phyloP scores from a whole-genome alignment of 1,140 invertebrate species.

The Telenomus remus region DNA sequence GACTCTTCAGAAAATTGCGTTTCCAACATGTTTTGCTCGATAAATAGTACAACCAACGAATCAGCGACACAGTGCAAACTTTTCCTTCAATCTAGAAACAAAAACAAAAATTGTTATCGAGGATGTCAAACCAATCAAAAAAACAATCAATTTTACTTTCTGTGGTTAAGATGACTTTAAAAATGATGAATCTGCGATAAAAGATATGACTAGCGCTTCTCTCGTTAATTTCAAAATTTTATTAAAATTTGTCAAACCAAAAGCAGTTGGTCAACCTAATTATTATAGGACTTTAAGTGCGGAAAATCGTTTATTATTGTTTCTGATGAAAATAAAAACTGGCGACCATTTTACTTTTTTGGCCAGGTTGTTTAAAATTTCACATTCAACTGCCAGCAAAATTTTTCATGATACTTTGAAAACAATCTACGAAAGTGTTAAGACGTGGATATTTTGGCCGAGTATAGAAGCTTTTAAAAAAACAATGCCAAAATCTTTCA shows the following conservation, averaged over 20 bases:
- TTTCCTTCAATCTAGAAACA: background rate
- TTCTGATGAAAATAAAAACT: slow-evolving; percentile 19
- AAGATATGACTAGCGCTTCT: slow-evolving; percentile 11
- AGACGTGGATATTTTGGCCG: slow-evolving; percentile 27
- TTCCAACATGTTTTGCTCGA: background rate
- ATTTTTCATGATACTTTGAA: slow-evolving; percentile 19
- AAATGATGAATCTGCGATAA: background rate
- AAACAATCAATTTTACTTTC: no score
- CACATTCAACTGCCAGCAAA: background rate
- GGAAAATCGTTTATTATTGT: slow-evolving; percentile 19
- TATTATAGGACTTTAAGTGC: slow-evolving; percentile 5
- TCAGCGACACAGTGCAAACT: background rate
- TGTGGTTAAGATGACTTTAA: background rate
- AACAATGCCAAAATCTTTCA: slow-evolving; percentile 14
- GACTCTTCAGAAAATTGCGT: background rate
- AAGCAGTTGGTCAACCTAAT: slow-evolving; percentile 14
- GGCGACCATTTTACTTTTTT: slow-evolving; percentile 12
- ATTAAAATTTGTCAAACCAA: slow-evolving; percentile 13
- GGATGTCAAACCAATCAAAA: no score
- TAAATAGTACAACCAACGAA: background rate
- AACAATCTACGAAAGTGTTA: slow-evolving; percentile 7
- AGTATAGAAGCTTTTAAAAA: slow-evolving; percentile 14
- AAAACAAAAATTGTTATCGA: background rate
- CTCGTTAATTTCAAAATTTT: slow-evolving; percentile 4
- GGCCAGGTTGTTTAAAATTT: slow-evolving; percentile 10